A percentile compares a stretch with the other conserved stretches of the same genome.
These are phyloP conservation scores for Tetramorium bicarinatum DNA, from an alignment of 2,888 invertebrate species.

Conservation along the genomic window DNA sequence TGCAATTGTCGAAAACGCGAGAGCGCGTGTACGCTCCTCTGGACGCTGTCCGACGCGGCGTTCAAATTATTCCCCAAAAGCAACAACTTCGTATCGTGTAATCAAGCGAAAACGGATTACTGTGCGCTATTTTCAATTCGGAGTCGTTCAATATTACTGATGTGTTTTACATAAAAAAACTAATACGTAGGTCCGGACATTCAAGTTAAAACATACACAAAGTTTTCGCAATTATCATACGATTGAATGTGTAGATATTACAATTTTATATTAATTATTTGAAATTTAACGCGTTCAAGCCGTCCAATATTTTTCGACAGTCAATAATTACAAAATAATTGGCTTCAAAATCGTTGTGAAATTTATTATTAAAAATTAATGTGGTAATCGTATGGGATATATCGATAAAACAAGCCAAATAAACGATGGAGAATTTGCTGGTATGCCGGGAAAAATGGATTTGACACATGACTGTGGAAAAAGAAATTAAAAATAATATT, in stretches of 20 bases:
- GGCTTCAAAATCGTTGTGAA: conserved; percentile 7
- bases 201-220: conserved; percentile 7
- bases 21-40: conserved; percentile 19
- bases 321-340: conserved; percentile 31
- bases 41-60: conserved; percentile 10
- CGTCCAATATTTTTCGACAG: conserved; percentile 12
- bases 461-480: conserved; percentile 39
- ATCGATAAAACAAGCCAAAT: conserved; percentile 10
- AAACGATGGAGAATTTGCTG: background rate
- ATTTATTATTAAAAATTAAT: conserved; percentile 35
- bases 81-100: conserved; percentile 46
- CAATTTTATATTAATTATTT: conserved; percentile 30
- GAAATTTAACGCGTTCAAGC: background rate
- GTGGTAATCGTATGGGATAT: background rate
- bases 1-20: conserved; percentile 49
- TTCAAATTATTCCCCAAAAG: conserved; percentile 37
- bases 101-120: conserved; percentile 46
- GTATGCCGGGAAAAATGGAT: conserved; percentile 5
- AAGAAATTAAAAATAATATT: conserved; percentile 40
- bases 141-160: conserved; percentile 39
- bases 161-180: conserved; percentile 19
- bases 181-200: background rate
- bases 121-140: conserved; percentile 20
- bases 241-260: conserved; percentile 18
- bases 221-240: background rate